Evolutionary conservation across 2,797 vertebrate species (phyloP).

Genomic region (Loriculus beryllinus): DNA sequence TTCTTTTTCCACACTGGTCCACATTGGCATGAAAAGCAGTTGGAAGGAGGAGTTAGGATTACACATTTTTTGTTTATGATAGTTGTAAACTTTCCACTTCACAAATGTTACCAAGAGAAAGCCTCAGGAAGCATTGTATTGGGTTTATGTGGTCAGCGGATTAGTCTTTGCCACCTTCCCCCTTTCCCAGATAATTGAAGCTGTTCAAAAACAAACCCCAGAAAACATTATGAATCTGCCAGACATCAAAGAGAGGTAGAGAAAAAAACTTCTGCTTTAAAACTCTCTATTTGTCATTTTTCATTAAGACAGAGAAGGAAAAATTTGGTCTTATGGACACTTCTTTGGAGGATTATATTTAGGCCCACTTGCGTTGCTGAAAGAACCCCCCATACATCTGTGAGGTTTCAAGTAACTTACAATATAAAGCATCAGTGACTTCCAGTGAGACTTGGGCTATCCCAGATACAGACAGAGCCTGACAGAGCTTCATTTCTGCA

Average conservation of each 20-base stretch:
- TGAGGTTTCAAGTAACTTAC: slow-evolving; percentile 9
- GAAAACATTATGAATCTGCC: not conserved
- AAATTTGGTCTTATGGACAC: not conserved
- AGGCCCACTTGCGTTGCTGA: not conserved
- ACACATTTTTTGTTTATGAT: slow-evolving; percentile 38
- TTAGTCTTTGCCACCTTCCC: not conserved
- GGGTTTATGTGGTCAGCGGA: slow-evolving; percentile 3
- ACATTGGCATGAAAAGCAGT: slow-evolving; percentile 35
- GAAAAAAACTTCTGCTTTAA: not conserved
- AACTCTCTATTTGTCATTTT: not conserved
- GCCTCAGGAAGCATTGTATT: not conserved
- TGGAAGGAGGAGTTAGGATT: slow-evolving; percentile 63
- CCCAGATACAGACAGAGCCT: not conserved
- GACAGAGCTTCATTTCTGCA: not conserved
- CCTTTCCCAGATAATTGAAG: not conserved
- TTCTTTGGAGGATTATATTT: not conserved
- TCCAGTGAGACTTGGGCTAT: not conserved
- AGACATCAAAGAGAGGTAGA: not conserved
- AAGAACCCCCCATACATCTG: not conserved
- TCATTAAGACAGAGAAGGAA: not conserved
- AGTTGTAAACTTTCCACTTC: slow-evolving; percentile 52
- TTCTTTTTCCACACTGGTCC: slow-evolving; percentile 43
- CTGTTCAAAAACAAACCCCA: not conserved
- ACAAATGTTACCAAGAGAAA: slow-evolving; percentile 25
- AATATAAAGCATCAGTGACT: not conserved